phyloP scores from a whole-genome alignment of 2,113 vertebrate genomes.

The Aleadryas rufinucha region DNA sequence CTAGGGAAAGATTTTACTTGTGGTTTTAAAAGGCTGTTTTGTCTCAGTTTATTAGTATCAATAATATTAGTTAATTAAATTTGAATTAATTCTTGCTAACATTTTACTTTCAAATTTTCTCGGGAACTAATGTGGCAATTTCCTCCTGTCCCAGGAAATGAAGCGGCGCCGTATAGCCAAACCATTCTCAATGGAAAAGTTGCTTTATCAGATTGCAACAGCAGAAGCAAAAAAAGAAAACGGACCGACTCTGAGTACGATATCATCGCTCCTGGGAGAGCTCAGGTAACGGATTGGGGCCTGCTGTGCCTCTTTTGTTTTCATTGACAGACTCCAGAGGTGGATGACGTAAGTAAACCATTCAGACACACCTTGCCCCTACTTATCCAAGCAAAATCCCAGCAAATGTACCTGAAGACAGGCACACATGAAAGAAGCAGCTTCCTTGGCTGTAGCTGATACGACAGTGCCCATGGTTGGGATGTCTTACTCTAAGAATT shows the following conservation, averaged over 20 bases:
- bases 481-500: background rate
- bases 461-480: background rate
- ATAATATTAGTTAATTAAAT: background rate
- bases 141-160: conserved; percentile 82
- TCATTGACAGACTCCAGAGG: background rate
- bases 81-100: background rate
- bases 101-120: background rate
- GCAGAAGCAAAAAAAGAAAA: conserved; percentile 97
- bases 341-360: background rate
- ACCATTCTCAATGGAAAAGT: conserved; percentile 98
- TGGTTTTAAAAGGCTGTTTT: background rate
- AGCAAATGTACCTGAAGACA: background rate
- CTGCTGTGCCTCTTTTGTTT: background rate
- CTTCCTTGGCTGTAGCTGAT: background rate
- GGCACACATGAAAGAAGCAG: background rate
- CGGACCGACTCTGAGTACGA: conserved; percentile 89
- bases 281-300: conserved; percentile 82
- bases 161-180: conserved; percentile 94
- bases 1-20: background rate
- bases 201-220: conserved; percentile 97
- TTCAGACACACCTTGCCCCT: background rate
- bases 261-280: conserved; percentile 95
- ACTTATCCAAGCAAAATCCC: background rate
- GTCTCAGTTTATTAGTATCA: background rate
- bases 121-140: background rate